Base-by-base conservation (phyloP, 1,140 invertebrate species). In the Cotesia vestalis region DNA sequence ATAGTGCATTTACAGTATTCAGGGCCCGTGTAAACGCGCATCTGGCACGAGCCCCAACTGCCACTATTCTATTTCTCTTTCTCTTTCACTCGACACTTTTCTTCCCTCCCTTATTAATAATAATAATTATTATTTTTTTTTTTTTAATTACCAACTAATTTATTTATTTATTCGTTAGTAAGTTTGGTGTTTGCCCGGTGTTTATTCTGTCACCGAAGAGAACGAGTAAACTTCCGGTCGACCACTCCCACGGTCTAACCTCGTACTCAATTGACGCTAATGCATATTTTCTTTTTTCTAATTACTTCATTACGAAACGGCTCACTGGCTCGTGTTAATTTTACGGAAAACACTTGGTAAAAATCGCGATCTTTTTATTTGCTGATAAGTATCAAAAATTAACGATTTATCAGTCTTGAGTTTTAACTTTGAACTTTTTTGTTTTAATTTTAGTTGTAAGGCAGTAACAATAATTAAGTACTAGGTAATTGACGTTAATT, bases 1-100 rank as follows among this genome's bases (percentile, higher is more conserved):
- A 97, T 96, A 96, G 96, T 97, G 96, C 96, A 98, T 98, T 98
- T 98, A 98, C 96, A 97, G 91, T 91, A 90, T 91, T 92, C 89
- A 90, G 90, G 84, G 85, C 84, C 89, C 91, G 91, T 96, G 95
- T 94, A 97, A 97, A 97, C 93, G 93, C 95, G 95, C 93, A 91
- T 92, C 95, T 97, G 95, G 94, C 93, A 96, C 94, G 94, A 91
- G 93, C 92, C 92, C 93, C 92, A 91, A 83, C 86, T 86, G 85
- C 84, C 84, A 78, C 81, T 71, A 77, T 81, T 74, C 59, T 61
- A 57, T 69, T 40, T 12, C 20, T 69, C 59, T 53, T 17, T 51
- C 59, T 62, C 52, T 55, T 36, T 53, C 55, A 27, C 40, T 66
- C 51, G 17, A 14, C 55, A 27, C 20, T 66, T 34, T 20, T 14